Evolutionary conservation across 1,140 invertebrate species (phyloP), one percentile per base, ranked within the genome.

Genomic region (Pogonomyrmex californicus): DNA sequence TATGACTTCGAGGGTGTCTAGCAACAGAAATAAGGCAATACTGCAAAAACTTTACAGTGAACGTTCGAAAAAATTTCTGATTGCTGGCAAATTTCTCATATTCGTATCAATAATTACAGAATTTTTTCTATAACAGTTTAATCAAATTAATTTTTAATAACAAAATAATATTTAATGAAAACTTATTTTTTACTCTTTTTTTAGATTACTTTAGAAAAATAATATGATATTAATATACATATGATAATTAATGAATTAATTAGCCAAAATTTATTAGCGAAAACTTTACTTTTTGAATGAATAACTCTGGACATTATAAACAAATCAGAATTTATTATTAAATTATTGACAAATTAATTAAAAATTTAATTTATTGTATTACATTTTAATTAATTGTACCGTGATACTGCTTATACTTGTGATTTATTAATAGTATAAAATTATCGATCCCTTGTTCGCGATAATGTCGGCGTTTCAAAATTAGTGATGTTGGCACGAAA

Each of bases 31-130:
- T 70, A 6, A 12, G 10, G 30, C 41, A 47, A 68, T 47, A 68
- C 38, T 47, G 30, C 30, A 56, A 71, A 12, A 73, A 82, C 7
- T 60, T 82, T 41, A 82, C 23, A 17, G 49, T 56, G 23, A 44
- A 60, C 41, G 17, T 60, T 44, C 23, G 30, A 36, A 54, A 9
- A 58, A 71, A 56, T 71, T 82, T 82, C 36, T 23, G n/a, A 82
- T n/a, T 41, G 9, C 17, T 70, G 14, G 23, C 30, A 10, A 82
- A 60, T 82, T 73, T 73, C 30, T 73, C 66, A 60, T 56, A 17
- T 23, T 56, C 17, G n/a, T 47, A 6, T 44, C 4, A 23, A 2
- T 41, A 7, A 30, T 82, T 56, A 47, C 1, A 73, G 47, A 36
- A 36, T 60, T 47, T 49, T 71, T 38, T 36, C 6, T 23, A 10